Base-by-base conservation (phyloP, 2,888 invertebrate species). In the Furcula furcula region DNA sequence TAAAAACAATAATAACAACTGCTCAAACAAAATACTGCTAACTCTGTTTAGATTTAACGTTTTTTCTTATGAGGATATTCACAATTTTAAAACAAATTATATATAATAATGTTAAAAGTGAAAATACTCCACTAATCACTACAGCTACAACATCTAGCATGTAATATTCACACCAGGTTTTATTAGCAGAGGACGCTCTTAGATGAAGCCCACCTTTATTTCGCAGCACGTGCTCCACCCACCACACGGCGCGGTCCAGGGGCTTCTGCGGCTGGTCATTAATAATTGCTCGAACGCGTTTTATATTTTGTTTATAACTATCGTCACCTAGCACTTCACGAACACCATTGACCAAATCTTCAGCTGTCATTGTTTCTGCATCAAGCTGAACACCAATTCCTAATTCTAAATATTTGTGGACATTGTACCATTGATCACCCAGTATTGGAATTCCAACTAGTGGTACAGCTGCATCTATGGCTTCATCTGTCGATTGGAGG, bases 401-500 rank as follows among this genome's bases (percentile, higher is more conserved):
- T 2, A 27, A 15, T 10, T 27, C 27, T 1, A 42, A 49, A 32
- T 46, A 65, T 46, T 47, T 65, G 43, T 48, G 58, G 2, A 64
- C 65, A 36, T 76, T 77, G 5, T 50, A 55, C 35, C 59, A 58
- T 39, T 77, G 77, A 44, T 82, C 82, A 2, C 55, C 67, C 18
- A 72, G 40, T 40, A 77, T 70, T 2, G 75, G 73, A 26, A 77
- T 35, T 1, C 61, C 72, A 2, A 77, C 40, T 3, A 78, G 38
- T 2, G 76, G 74, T 0, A 72, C 64, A 18, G 60, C 59, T 10
- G 65, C 64, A 11, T 55, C 54, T 14, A 78, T 62, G 0, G 76
- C 57, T 52, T 79, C 79, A 39, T 76, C 75, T 6, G 72, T 55
- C 0, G 78, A 77, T 34, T 76, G 76, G 6, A 76, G 38, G 0